Evolutionary conservation across 2,888 invertebrate genomes (phyloP), one percentile per base, ranked within the genome.

Genomic region (Cremastobaeus sp.): DNA sequence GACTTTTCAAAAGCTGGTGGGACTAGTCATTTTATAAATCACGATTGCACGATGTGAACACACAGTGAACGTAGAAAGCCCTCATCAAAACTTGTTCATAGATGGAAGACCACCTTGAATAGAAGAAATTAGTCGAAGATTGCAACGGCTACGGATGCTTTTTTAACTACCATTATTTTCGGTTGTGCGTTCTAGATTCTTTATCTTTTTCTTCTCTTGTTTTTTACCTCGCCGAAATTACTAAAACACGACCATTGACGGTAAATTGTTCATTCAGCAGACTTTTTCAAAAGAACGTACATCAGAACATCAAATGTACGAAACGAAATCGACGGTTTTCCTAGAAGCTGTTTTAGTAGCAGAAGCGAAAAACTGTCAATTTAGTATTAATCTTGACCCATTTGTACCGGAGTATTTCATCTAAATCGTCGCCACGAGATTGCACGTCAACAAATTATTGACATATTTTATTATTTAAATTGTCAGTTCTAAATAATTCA

Each of bases 71-170:
- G 55, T 21, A 76, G 60, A 71, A 77, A 62, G 60, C 62, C 74
- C 76, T 82, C 78, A 72, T 82, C 76, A 79, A 76, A 78, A 68
- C 65, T 76, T 54, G 72, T 80, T 77, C 78, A 77, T 71, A 77
- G 78, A 69, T 76, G 75, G 41, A 54, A 66, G 69, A 59, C 76
- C 55, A 52, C 47, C 48, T 69, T 82, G 82, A 83, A 82, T 81
- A 76, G 78, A 48, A 76, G 75, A 76, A 83, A 80, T 81, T 79
- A 80, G 79, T 73, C 55, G 73, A 79, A 76, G 73, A 79, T 79
- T 76, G 68, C 35, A 74, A 74, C 35, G 54, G 28, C 50, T 41
- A 48, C 43, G 72, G 39, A 45, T 52, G 55, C 39, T 20, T 62
- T 45, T 54, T 62, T 66, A 60, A 62, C 47, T 55, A 48, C 25